Conservation (phyloP, 2,113 vertebrate species). For the Lynx canadensis region DNA sequence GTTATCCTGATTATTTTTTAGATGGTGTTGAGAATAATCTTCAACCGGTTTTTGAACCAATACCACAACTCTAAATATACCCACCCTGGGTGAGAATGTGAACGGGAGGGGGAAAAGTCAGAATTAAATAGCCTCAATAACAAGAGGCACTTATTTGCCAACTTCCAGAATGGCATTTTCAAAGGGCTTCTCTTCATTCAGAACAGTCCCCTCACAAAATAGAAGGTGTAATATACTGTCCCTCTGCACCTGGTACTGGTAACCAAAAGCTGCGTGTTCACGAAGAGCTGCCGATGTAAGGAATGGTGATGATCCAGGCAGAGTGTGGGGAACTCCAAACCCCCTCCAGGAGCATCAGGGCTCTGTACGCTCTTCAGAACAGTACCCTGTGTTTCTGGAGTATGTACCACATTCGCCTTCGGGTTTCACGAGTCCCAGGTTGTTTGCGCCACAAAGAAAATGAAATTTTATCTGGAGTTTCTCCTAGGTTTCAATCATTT, state of each 20-base stretch:
- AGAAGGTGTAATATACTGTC: background rate
- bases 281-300: background rate
- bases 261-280: background rate
- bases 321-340: no score
- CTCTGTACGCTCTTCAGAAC: rapidly evolving
- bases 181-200: background rate
- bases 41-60: background rate
- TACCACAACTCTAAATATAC: slow-evolving; percentile 48
- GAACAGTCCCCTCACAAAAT: background rate
- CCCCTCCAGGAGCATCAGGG: rapidly evolving
- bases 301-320: background rate
- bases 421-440: background rate
- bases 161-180: slow-evolving; percentile 45
- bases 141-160: background rate
- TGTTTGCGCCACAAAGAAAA: background rate
- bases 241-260: background rate
- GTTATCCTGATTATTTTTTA: background rate
- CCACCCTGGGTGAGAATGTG: background rate
- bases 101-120: background rate
- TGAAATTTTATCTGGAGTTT: background rate
- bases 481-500: background rate
- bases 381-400: slow-evolving; percentile 38
- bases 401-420: background rate
- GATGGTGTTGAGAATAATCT: slow-evolving; percentile 20
- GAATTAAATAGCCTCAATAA: background rate